These are phyloP conservation scores for Gephyroberyx darwinii DNA, from an alignment of 2,797 vertebrate species.

Conservation along the genomic window DNA sequence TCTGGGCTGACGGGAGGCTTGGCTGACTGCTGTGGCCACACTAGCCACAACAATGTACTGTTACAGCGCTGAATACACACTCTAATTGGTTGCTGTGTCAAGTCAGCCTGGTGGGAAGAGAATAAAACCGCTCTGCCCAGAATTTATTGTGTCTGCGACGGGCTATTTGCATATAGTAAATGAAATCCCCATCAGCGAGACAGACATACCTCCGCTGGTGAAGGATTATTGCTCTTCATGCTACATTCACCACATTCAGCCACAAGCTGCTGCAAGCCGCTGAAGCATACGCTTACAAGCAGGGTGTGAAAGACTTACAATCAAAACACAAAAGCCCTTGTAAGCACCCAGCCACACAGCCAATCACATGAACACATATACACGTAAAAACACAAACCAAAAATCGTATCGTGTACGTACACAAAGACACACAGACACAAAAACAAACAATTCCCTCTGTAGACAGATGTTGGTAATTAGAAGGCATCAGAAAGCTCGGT, in stretches of 20 bases:
- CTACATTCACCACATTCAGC: slow-evolving; percentile 65
- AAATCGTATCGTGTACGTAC: background rate
- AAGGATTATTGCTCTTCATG: slow-evolving; percentile 73
- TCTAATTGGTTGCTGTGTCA: slow-evolving; percentile 64
- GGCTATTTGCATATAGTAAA: slow-evolving; percentile 77
- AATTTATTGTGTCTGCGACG: slow-evolving; percentile 60
- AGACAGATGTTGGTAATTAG: slow-evolving; percentile 73
- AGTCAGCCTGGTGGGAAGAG: slow-evolving; percentile 33
- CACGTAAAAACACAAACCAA: slow-evolving; percentile 25
- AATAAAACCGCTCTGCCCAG: slow-evolving; percentile 34
- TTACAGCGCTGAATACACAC: slow-evolving; percentile 39
- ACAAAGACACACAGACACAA: background rate
- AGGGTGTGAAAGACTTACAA: slow-evolving; percentile 34
- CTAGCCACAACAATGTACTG: slow-evolving; percentile 14
- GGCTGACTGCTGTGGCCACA: slow-evolving; percentile 9
- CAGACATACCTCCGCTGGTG: slow-evolving; percentile 57
- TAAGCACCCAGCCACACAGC: slow-evolving; percentile 43
- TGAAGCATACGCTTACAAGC: slow-evolving; percentile 23
- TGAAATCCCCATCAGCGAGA: slow-evolving; percentile 71
- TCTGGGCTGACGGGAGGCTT: background rate
- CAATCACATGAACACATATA: slow-evolving; percentile 32
- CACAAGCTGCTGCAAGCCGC: slow-evolving; percentile 60
- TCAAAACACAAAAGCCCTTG: slow-evolving; percentile 56
- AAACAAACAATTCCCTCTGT: slow-evolving; percentile 46
- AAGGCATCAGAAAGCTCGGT: slow-evolving; percentile 47